Percentiles rank a stretch among this genome's conserved stretches.
These are phyloP conservation scores for Alosa sapidissima DNA, from an alignment of 2,797 vertebrate genomes.

Conservation along the genomic window DNA sequence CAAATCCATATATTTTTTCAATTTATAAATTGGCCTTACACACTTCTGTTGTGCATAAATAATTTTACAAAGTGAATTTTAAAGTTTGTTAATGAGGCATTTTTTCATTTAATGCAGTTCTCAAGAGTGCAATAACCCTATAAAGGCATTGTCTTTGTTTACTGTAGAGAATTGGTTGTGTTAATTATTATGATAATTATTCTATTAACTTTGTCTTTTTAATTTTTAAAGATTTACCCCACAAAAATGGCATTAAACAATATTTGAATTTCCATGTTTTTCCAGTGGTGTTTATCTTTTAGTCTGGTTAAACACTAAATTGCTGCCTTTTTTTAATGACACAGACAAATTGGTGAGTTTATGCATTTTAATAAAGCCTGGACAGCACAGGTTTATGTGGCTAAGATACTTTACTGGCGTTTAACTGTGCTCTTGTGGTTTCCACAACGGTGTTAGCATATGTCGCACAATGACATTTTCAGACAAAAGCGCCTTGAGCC, in stretches of 20 bases:
- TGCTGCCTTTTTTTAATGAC: constrained; percentile 37
- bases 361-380: constrained; percentile 45
- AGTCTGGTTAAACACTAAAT: constrained; percentile 19
- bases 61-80: constrained; percentile 13
- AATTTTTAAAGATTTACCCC: constrained; percentile 11
- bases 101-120: background rate
- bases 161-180: background rate
- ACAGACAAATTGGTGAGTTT: constrained; percentile 44
- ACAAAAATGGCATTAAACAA: constrained; percentile 6
- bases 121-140: constrained; percentile 10
- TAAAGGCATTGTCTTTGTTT: constrained; percentile 20
- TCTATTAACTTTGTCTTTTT: constrained; percentile 20
- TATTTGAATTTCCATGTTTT: constrained; percentile 22
- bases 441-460: constrained; percentile 40
- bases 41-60: background rate
- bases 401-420: constrained; percentile 48
- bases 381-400: constrained; percentile 44
- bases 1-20: background rate
- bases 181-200: constrained; percentile 23
- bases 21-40: background rate
- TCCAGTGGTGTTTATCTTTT: background rate
- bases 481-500: constrained; percentile 47
- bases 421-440: constrained; percentile 49
- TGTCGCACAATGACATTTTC: constrained; percentile 52
- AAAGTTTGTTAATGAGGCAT: background rate